Evolutionary conservation across 2,888 invertebrate genomes (phyloP).

Genomic region (Andrena bicolor): DNA sequence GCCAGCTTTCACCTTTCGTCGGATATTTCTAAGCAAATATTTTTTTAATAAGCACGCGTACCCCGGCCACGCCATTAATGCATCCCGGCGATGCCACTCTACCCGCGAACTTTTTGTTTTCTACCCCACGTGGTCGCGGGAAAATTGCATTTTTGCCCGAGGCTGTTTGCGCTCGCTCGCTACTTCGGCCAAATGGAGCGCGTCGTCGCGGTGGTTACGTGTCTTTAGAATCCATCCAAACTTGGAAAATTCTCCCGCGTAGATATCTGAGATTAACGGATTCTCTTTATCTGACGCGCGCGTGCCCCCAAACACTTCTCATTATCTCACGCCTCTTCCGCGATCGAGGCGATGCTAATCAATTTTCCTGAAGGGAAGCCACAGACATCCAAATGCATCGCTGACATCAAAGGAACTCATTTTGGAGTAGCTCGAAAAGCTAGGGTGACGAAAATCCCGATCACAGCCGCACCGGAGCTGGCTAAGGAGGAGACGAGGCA

Average conservation of each 20-base stretch:
- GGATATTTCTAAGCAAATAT: conserved; percentile 71
- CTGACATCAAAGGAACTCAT: neutral
- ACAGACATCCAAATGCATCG: neutral
- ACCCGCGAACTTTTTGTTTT: neutral
- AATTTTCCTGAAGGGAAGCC: neutral
- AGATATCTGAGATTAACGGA: neutral
- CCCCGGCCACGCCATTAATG: conserved; percentile 2
- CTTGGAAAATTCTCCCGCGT: neutral
- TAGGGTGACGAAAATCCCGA: conserved; percentile 8
- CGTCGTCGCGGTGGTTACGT: neutral
- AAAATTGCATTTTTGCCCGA: neutral
- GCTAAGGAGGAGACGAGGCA: conserved; percentile 20
- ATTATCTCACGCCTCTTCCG: no score
- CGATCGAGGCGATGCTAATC: neutral
- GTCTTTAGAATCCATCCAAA: neutral
- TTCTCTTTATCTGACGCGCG: neutral
- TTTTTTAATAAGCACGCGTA: conserved; percentile 65
- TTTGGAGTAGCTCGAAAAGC: neutral
- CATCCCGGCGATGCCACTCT: neutral
- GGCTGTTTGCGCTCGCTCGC: neutral
- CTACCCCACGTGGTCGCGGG: neutral
- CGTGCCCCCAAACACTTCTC: neutral
- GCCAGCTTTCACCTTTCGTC: conserved; percentile 71
- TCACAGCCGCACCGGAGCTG: conserved; percentile 21
- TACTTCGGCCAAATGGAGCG: neutral